A percentile compares a stretch with the other conserved stretches of the same genome.
Evolutionary conservation across 2,797 vertebrate genomes (phyloP).

Genomic region (Perodicticus potto): DNA sequence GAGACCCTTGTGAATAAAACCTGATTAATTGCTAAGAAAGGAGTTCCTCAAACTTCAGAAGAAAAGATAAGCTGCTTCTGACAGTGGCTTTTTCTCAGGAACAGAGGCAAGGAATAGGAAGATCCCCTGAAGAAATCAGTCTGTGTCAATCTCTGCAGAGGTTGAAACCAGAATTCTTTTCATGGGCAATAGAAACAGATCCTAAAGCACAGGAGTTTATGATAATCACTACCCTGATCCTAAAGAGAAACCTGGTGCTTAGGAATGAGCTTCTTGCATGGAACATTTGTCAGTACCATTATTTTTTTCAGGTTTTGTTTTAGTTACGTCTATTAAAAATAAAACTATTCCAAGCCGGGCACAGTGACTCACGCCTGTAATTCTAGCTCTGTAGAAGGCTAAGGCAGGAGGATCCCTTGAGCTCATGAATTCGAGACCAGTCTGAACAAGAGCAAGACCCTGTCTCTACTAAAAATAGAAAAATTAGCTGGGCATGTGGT

Average conservation of each 20-base stretch:
- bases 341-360: conserved; percentile 10
- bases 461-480: no score
- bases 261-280: background rate
- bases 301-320: conserved; percentile 6
- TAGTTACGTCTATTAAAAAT: background rate
- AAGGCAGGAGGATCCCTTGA: no score
- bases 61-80: conserved; percentile 63
- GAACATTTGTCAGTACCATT: background rate
- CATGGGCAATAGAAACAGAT: background rate
- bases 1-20: conserved; percentile 21
- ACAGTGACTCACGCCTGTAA: no score
- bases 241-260: conserved; percentile 38
- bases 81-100: conserved; percentile 17
- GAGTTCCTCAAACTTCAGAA: background rate
- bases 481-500: no score
- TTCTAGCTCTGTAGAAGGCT: no score
- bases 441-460: no score
- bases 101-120: conserved; percentile 5
- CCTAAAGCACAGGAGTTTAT: conserved; percentile 16
- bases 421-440: no score
- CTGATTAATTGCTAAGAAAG: conserved; percentile 25
- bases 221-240: background rate
- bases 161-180: conserved; percentile 27
- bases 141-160: background rate
- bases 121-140: background rate